Evolutionary conservation across 2,797 vertebrate genomes (phyloP).

Genomic region (Garrulus glandarius): DNA sequence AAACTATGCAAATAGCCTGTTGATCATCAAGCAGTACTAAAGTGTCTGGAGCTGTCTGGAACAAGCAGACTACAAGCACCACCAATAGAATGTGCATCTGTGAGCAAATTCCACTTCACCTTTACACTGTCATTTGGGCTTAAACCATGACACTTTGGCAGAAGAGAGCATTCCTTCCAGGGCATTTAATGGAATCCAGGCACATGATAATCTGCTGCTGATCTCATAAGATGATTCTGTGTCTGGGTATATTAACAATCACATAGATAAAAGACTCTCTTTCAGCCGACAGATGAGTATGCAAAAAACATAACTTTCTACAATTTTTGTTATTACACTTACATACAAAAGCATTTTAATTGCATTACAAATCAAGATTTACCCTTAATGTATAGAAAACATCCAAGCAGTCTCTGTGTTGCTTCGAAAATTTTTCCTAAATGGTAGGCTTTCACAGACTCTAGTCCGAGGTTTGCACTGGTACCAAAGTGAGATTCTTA

Average conservation of each 20-base stretch:
- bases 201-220: neutral
- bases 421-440: neutral
- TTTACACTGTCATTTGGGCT: neutral
- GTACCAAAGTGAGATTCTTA: neutral
- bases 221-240: neutral
- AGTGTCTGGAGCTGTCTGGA: neutral
- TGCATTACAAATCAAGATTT: neutral
- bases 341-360: neutral
- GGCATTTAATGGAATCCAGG: neutral
- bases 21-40: neutral
- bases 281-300: neutral
- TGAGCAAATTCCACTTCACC: neutral
- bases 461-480: neutral
- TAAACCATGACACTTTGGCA: neutral
- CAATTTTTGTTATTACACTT: neutral
- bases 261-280: neutral
- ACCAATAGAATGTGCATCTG: neutral
- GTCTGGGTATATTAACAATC: neutral
- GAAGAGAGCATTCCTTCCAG: neutral
- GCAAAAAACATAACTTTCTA: neutral
- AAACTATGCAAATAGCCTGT: neutral
- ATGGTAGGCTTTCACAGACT: neutral
- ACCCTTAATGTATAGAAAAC: neutral
- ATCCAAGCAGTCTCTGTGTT: neutral
- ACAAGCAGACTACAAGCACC: neutral